A percentile compares a stretch with the other conserved stretches of the same genome.
phyloP scores from a whole-genome alignment of 2,113 vertebrate species.

The Cacatua alba region DNA sequence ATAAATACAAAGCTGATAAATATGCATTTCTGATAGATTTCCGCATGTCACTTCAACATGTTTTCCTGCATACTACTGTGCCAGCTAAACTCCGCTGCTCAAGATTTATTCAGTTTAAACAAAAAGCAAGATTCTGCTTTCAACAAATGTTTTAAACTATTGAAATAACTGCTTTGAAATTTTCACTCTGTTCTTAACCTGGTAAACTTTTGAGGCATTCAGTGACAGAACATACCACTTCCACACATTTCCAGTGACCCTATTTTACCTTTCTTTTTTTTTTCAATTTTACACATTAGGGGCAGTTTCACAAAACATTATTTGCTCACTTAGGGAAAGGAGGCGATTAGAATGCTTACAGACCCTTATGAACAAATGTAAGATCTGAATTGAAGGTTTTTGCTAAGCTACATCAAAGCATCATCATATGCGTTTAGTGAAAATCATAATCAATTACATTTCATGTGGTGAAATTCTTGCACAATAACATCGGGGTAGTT shows the following conservation, averaged over 20 bases:
- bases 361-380: not conserved
- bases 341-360: not conserved
- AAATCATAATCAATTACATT: not conserved
- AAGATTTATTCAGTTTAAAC: not conserved
- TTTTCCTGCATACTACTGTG: not conserved
- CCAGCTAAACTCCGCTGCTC: not conserved
- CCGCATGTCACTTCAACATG: rapidly evolving
- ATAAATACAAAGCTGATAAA: not conserved
- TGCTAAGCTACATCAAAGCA: not conserved
- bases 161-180: not conserved
- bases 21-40: not conserved
- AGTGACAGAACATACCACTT: not conserved
- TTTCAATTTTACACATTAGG: not conserved
- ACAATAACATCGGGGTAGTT: not conserved
- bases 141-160: not conserved
- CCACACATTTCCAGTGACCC: not conserved
- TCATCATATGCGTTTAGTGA: not conserved
- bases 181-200: not conserved
- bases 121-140: not conserved
- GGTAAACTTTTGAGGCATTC: not conserved
- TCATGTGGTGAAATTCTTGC: not conserved
- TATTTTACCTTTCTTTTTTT: not conserved
- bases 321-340: not conserved
- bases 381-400: not conserved
- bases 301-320: not conserved